Evolutionary conservation across 2,888 invertebrate species (phyloP).

Genomic region (Leucoptera coffeella): DNA sequence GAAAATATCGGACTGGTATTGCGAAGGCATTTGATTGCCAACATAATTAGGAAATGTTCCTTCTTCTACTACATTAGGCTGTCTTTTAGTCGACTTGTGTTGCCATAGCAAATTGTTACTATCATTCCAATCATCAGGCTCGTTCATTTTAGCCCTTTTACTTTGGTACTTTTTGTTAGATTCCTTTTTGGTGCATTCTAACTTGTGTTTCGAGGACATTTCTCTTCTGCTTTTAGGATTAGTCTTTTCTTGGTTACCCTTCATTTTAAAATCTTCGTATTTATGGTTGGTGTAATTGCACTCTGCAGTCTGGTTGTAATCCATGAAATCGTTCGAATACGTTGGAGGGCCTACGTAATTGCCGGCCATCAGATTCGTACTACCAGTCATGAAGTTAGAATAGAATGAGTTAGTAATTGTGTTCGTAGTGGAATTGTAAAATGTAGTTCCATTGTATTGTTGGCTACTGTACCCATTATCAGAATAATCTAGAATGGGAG

Average conservation of each 20-base stretch:
- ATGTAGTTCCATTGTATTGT: conserved; percentile 35
- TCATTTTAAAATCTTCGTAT: conserved; percentile 38
- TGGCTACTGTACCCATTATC: conserved; percentile 33
- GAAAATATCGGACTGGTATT: conserved; percentile 37
- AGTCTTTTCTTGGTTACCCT: conserved; percentile 21
- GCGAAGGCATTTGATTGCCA: conserved; percentile 31
- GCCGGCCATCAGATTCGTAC: conserved; percentile 30
- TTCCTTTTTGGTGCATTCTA: conserved; percentile 44
- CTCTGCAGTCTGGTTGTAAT: conserved; percentile 35
- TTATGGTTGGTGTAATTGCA: conserved; percentile 39
- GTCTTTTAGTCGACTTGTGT: conserved; percentile 27
- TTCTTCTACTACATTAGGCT: conserved; percentile 31
- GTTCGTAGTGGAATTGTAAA: conserved; percentile 38
- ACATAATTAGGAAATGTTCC: conserved; percentile 33
- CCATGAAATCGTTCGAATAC: conserved; percentile 33
- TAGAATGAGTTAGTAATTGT: conserved; percentile 44
- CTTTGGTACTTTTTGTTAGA: conserved; percentile 35
- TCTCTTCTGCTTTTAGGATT: conserved; percentile 32
- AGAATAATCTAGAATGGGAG: conserved; percentile 35
- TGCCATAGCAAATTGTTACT: conserved; percentile 30
- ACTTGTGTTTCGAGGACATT: conserved; percentile 33
- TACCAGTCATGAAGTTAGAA: conserved; percentile 37
- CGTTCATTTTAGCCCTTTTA: conserved; percentile 30
- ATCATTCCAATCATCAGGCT: conserved; percentile 37
- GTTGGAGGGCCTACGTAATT: conserved; percentile 30